These are phyloP conservation scores for Dryadula phaetusa DNA, from an alignment of 2,888 invertebrate species.

Conservation along the genomic window DNA sequence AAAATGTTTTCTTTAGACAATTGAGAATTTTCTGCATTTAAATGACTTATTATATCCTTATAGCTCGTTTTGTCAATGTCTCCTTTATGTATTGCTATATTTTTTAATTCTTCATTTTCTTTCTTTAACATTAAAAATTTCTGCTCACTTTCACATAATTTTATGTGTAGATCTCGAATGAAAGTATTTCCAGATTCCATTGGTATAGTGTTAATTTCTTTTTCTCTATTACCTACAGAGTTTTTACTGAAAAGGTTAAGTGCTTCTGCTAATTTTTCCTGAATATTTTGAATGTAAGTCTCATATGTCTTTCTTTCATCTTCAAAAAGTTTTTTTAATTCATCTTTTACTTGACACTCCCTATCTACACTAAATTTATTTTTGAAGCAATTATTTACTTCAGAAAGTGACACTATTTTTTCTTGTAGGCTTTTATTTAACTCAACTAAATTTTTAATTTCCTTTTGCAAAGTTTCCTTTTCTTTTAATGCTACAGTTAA, in stretches of 20 bases:
- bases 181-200: constrained; percentile 57
- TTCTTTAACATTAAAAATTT: constrained; percentile 76
- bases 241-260: constrained; percentile 69
- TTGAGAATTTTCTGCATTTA: constrained; percentile 76
- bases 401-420: constrained; percentile 63
- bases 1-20: constrained; percentile 76
- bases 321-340: constrained; percentile 67
- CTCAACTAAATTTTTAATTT: constrained; percentile 77
- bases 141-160: constrained; percentile 79
- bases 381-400: constrained; percentile 55
- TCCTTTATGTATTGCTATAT: constrained; percentile 53
- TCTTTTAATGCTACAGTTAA: constrained; percentile 61
- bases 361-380: constrained; percentile 48
- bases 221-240: constrained; percentile 58
- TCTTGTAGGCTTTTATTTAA: constrained; percentile 80
- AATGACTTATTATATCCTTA: constrained; percentile 73
- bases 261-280: constrained; percentile 71
- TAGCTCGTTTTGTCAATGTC: constrained; percentile 67
- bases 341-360: constrained; percentile 67
- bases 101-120: constrained; percentile 74
- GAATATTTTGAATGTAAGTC: constrained; percentile 63
- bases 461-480: constrained; percentile 73
- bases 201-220: constrained; percentile 52
- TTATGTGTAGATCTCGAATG: constrained; percentile 71
- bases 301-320: constrained; percentile 78